These are phyloP conservation scores for Garra rufa DNA, from an alignment of 2,113 vertebrate genomes.

Conservation along the genomic window DNA sequence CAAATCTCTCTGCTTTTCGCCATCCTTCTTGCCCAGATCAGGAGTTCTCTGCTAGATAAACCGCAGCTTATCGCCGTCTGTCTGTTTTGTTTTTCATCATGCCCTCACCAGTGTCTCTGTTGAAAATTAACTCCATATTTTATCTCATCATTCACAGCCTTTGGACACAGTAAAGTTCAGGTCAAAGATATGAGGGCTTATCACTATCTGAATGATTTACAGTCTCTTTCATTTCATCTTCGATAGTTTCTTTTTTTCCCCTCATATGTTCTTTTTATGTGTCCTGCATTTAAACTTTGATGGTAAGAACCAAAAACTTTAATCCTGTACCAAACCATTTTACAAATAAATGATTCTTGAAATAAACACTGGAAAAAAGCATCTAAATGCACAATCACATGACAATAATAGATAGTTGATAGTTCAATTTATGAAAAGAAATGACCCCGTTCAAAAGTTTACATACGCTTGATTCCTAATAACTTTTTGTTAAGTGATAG, in stretches of 20 bases:
- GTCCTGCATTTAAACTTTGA: neutral
- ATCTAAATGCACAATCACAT: too few species aligned
- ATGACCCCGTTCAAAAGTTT: too few species aligned
- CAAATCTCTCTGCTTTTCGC: neutral
- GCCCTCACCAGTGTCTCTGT: conserved; percentile 22
- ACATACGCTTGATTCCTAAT: too few species aligned
- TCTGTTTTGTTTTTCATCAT: conserved; percentile 23
- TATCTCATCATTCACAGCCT: conserved; percentile 31
- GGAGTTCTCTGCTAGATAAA: conserved; percentile 13
- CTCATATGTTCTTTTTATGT: neutral
- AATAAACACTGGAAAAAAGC: too few species aligned
- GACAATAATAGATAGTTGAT: too few species aligned
- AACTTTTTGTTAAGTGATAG: too few species aligned
- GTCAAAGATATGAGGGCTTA: conserved; percentile 24
- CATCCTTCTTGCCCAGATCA: neutral
- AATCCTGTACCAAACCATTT: neutral
- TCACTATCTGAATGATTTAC: neutral
- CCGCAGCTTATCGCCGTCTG: neutral
- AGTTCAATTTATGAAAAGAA: too few species aligned
- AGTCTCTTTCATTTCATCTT: neutral
- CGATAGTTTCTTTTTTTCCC: neutral
- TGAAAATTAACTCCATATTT: conserved; percentile 55
- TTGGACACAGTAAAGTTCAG: conserved; percentile 17
- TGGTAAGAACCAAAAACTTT: neutral
- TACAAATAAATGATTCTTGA: neutral